A percentile compares a stretch with the other conserved stretches of the same genome.
Evolutionary conservation across 2,113 vertebrate genomes (phyloP).

Genomic region (Dromaius novaehollandiae): DNA sequence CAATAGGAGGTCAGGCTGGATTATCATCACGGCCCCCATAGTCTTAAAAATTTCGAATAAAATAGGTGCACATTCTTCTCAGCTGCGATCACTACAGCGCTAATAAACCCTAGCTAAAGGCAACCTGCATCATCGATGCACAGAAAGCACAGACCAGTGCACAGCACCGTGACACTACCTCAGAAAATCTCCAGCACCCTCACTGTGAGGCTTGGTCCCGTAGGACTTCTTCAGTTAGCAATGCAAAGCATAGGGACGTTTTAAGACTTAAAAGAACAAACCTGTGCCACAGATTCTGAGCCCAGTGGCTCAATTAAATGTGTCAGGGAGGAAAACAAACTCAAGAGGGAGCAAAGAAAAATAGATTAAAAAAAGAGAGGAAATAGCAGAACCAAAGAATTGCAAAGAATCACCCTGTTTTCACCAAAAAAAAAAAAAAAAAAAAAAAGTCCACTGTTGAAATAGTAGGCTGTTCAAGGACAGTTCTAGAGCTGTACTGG

Average conservation of each 20-base stretch:
- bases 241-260: background rate
- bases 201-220: background rate
- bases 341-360: background rate
- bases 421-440: background rate
- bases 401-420: background rate
- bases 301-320: background rate
- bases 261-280: background rate
- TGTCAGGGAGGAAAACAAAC: background rate
- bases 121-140: background rate
- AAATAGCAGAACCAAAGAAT: background rate
- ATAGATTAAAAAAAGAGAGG: background rate
- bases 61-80: background rate
- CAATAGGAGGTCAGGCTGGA: background rate
- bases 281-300: background rate
- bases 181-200: background rate
- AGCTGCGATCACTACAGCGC: background rate
- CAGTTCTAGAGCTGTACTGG: background rate
- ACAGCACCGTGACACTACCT: background rate
- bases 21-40: background rate
- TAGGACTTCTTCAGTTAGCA: background rate
- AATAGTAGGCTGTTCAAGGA: background rate
- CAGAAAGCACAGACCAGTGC: background rate
- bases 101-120: background rate
- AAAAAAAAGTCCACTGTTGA: background rate
- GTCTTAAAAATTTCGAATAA: background rate